Conservation (phyloP, 2,113 vertebrate species). For the Erinaceus europaeus region DNA sequence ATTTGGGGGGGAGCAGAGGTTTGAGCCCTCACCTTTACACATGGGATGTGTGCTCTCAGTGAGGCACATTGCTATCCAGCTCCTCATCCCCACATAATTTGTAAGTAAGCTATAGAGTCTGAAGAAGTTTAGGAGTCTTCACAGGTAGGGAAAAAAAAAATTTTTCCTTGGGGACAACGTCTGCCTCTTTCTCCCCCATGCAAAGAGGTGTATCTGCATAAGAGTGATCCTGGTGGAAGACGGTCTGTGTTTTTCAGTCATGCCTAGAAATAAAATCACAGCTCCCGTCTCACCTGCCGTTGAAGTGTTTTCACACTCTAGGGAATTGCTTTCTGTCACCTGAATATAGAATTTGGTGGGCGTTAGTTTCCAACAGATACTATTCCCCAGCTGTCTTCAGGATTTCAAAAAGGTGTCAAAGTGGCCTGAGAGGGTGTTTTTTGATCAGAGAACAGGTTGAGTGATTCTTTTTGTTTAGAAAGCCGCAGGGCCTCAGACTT, state of each 20-base stretch:
- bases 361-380: conserved; percentile 40
- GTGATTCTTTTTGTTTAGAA: not conserved
- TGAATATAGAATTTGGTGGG: conserved; percentile 49
- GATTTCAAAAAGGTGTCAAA: conserved; percentile 52
- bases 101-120: not conserved
- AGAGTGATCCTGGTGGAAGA: conserved; percentile 40
- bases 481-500: not conserved
- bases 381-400: conserved; percentile 31
- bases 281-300: conserved; percentile 52
- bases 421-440: conserved; percentile 51
- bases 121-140: not conserved
- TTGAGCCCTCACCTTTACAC: too few relatives aligned
- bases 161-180: not conserved
- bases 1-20: too few relatives aligned
- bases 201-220: conserved; percentile 51
- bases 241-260: conserved; percentile 47
- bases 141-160: not conserved
- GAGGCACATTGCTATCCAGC: too few relatives aligned
- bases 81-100: too few relatives aligned
- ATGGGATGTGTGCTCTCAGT: too few relatives aligned
- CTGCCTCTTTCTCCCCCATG: not conserved
- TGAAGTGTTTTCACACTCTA: conserved; percentile 64
- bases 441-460: not conserved
- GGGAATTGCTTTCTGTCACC: conserved; percentile 46
- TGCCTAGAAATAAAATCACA: conserved; percentile 69